A percentile compares a stretch with the other conserved stretches of the same genome.
Evolutionary conservation across 2,888 invertebrate genomes (phyloP).

Genomic region (Rapana venosa): DNA sequence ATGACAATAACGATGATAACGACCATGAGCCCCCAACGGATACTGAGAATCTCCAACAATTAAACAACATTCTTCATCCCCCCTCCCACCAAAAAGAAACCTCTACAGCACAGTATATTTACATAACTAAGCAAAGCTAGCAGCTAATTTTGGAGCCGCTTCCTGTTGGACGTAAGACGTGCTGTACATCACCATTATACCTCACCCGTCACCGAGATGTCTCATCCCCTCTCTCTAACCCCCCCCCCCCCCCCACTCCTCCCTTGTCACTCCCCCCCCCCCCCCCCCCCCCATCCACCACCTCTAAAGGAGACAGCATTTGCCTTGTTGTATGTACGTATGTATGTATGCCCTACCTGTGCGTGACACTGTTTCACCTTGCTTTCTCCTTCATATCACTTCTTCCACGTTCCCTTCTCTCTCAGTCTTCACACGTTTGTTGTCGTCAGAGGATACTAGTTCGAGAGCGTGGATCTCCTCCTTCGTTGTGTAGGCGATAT

Average conservation of each 20-base stretch:
- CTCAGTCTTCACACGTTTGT: not conserved
- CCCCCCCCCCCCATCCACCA: not conserved
- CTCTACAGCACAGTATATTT: not conserved
- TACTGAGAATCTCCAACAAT: no score
- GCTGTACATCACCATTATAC: not conserved
- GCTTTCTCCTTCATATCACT: not conserved
- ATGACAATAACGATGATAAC: no score
- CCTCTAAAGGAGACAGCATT: not conserved
- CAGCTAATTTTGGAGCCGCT: not conserved
- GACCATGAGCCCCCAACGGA: no score
- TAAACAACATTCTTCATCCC: not conserved
- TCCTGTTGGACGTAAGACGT: not conserved
- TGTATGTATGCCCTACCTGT: no score
- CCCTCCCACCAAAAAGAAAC: not conserved
- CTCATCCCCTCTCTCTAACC: not conserved
- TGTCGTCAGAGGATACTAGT: not conserved
- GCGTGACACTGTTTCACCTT: not conserved
- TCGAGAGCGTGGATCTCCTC: not conserved
- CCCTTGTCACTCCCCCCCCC: not conserved
- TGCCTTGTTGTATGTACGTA: no score
- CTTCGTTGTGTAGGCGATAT: not conserved
- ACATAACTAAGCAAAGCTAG: no score
- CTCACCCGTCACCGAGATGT: not conserved
- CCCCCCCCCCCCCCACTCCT: not conserved
- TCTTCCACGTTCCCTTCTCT: not conserved